Evolutionary conservation across 2,797 vertebrate species (phyloP), one percentile per base, ranked within the genome.

Genomic region (Squalus acanthias): DNA sequence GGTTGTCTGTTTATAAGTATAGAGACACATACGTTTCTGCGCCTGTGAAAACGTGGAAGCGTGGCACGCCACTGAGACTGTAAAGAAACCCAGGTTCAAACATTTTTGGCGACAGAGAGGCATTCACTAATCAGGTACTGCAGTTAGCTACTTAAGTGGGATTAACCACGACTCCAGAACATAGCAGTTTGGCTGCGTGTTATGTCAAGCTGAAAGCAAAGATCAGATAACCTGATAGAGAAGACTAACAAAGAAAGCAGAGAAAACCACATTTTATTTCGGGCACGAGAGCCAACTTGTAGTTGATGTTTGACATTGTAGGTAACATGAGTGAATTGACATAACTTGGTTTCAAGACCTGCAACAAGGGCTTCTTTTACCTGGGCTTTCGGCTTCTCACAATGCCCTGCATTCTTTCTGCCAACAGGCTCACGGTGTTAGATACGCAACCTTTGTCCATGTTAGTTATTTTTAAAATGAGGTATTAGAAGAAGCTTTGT

Each of bases 401-500:
- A 63, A 65, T 67, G 33, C 33, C 33, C 60, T 39, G 15, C 60
- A 67, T 65, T 91, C 12, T 33, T 91, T 92, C n/a, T 92, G 15
- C 65, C 89, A 63, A 92, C 60, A n/a, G 17, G 60, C 89, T n/a
- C 29, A 63, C 22, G 1, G 57, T 39, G 89, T 15, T 6, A n/a
- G 57, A 63, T 63, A 3, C 6, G 60, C 89, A 63, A n/a, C 15
- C 53, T n/a, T 33, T 92, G 29, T n/a, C 89, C 60, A 65, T 17
- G 7, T 65, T 57, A 65, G 13, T 9, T 92, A 65, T 63, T 92
- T 92, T 92, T 65, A 39, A 92, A 65, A 39, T 67, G 33, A n/a
- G 89, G 33, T 92, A 92, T 67, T 33, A 65, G 60, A 92, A 92
- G 89, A 65, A 17, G 33, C 60, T 92, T 92, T 91, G 88, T 91